Evolutionary conservation across 2,888 invertebrate genomes (phyloP), one percentile per base, ranked within the genome.

Genomic region (Reticulitermes lucifugus): DNA sequence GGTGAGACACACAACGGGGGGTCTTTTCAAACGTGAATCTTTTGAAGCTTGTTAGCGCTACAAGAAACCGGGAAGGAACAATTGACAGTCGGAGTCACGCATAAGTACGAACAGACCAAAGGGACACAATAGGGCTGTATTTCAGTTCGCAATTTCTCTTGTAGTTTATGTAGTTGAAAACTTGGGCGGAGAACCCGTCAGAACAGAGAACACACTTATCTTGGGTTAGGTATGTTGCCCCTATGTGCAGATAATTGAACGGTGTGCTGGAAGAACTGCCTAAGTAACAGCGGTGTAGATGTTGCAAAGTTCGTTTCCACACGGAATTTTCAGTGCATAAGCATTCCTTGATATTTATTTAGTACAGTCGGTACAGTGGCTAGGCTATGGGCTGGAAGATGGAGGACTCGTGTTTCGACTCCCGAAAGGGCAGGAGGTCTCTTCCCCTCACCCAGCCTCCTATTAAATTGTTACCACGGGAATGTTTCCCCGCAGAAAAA

Each of bases 21-120:
- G 77, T 73, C 35, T 14, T 65, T 73, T 73, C 41, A 73, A 41
- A 73, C 21, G 73, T 41, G 43, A 43, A 77, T 43, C 77, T 77
- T 77, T 77, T 77, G 51, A 77, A 77, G 29, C 46, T 77, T 77
- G 77, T 77, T 77, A 77, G 77, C 51, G 41, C 77, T 46, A 77
- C 77, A 77, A 77, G 46, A 46, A 46, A 46, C 46, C 46, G 12
- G 46, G 46, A 46, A 46, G 41, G 77, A 77, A 77, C 77, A 77
- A 77, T 77, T 46, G 77, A 29, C 73, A 10, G 41, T 41, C 65
- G 65, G 73, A 73, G 29, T 73, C 73, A 73, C 25, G 65, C 65
- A 65, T 14, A 25, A 65, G 65, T 25, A 25, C 55, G 14, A 55
- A 2, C 55, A 55, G 55, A 55, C 55, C 55, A 14, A 51, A 14